Conservation (phyloP, 2,888 invertebrate species). For the Coenonympha arcania region DNA sequence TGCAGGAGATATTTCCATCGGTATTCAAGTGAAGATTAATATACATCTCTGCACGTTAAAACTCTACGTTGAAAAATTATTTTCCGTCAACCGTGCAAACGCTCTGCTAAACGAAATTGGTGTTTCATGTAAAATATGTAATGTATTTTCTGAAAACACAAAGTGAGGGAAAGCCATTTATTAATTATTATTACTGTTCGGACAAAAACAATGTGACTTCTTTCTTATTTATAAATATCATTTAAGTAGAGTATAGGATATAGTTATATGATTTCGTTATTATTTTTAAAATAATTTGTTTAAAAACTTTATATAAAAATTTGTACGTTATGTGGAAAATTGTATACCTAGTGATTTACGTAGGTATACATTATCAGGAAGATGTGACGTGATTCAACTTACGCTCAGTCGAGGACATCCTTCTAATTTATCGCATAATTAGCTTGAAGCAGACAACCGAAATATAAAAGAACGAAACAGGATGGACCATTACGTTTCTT, state of each 20-base stretch:
- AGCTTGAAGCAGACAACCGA: background rate
- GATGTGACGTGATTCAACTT: background rate
- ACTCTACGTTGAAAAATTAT: background rate
- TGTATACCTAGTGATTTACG: background rate
- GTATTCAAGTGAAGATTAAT: background rate
- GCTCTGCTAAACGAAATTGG: background rate
- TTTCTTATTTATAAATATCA: too few species aligned
- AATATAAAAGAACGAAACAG: background rate
- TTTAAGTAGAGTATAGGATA: too few species aligned
- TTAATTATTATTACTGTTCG: too few species aligned
- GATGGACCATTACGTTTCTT: background rate
- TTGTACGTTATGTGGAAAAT: too few species aligned
- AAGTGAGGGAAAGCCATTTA: too few species aligned
- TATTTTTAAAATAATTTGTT: too few species aligned
- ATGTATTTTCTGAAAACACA: too few species aligned
- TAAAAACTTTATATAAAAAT: too few species aligned
- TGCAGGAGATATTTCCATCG: background rate
- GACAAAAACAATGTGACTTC: too few species aligned
- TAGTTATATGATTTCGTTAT: too few species aligned
- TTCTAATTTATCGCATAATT: background rate
- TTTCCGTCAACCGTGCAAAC: background rate
- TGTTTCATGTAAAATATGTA: background rate
- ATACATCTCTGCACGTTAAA: background rate
- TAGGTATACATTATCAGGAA: background rate
- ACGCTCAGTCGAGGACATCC: background rate